A percentile compares a stretch with the other conserved stretches of the same genome.
These are phyloP conservation scores for Conomelus anceps DNA, from an alignment of 2,888 invertebrate genomes.

Conservation along the genomic window DNA sequence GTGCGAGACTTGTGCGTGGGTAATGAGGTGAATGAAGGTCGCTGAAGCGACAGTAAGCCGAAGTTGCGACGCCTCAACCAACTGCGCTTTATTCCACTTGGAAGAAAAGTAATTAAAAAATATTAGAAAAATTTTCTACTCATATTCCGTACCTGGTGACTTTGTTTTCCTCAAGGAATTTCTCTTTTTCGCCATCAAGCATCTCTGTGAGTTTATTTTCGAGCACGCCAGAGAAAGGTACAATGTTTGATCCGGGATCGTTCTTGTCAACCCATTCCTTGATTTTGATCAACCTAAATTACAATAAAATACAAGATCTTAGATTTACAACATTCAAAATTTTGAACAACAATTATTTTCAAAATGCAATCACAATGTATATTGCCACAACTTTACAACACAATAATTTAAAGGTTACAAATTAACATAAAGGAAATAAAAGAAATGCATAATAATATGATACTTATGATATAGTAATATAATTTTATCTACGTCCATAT, in stretches of 20 bases:
- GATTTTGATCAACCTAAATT: constrained; percentile 78
- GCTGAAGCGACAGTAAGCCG: too few species aligned
- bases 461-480: too few species aligned
- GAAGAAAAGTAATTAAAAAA: neutral
- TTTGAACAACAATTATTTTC: constrained; percentile 1
- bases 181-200: constrained; percentile 63
- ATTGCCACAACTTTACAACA: too few species aligned
- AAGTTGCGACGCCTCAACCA: too few species aligned
- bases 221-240: constrained; percentile 92
- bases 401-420: too few species aligned
- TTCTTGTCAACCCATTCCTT: constrained; percentile 98
- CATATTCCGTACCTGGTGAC: constrained; percentile 60
- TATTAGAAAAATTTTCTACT: neutral
- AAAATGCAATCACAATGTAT: neutral
- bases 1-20: too few species aligned
- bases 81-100: neutral
- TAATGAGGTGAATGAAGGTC: too few species aligned
- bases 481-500: too few species aligned
- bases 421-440: too few species aligned
- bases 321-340: constrained; percentile 1
- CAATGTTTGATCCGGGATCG: constrained; percentile 87
- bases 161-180: constrained; percentile 74
- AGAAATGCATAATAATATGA: too few species aligned
- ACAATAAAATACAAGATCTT: constrained; percentile 3
- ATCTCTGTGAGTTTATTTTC: constrained; percentile 83